Percentiles rank a stretch among this genome's conserved stretches.
phyloP scores from a whole-genome alignment of 2,113 vertebrate genomes.

The Carassius carassius region DNA sequence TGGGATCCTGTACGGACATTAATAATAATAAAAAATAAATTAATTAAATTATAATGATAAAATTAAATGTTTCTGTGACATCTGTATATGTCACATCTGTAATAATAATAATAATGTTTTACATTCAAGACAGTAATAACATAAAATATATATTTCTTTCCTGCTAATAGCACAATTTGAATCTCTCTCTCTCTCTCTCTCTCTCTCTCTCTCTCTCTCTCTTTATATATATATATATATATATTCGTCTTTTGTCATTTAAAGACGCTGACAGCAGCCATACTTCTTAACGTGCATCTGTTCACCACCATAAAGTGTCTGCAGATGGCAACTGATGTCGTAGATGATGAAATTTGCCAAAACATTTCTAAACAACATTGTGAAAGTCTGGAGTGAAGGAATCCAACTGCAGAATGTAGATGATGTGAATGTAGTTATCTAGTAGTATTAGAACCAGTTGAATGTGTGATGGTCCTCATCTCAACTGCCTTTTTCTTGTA shows the following conservation, averaged over 20 bases:
- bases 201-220: background rate
- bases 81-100: too few relatives aligned
- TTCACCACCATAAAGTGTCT: background rate
- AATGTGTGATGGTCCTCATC: conserved; percentile 30
- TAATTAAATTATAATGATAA: background rate
- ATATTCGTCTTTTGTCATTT: background rate
- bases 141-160: too few relatives aligned
- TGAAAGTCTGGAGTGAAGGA: background rate
- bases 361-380: background rate
- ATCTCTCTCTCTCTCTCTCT: background rate
- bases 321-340: background rate
- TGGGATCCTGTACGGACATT: background rate
- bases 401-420: background rate
- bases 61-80: too few relatives aligned
- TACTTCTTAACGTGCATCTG: background rate
- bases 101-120: background rate
- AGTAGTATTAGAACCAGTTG: conserved; percentile 57
- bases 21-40: too few relatives aligned
- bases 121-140: background rate
- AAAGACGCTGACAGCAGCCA: background rate
- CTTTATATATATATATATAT: too few relatives aligned
- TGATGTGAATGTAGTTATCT: background rate
- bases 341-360: conserved; percentile 4
- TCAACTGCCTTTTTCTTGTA: conserved; percentile 5
- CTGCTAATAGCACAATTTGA: background rate